Conservation (phyloP, 2,888 invertebrate genomes). For the Ellobium chinense region DNA sequence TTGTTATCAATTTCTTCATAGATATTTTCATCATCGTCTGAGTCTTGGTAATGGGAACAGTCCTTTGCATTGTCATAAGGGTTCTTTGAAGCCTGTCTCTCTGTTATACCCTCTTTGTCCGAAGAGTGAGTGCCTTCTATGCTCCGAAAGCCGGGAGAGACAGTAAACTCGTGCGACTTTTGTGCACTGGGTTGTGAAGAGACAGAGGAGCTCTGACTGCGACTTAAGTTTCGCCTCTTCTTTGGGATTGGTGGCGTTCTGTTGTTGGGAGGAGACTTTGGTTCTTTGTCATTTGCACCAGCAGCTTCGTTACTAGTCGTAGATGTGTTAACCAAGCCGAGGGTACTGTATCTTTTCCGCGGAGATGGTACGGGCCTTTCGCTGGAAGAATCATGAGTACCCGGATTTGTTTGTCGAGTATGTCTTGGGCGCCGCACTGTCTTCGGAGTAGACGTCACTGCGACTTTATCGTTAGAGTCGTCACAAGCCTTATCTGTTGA, state of each 20-base stretch:
- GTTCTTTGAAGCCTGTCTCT: background rate
- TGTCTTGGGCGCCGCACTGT: background rate
- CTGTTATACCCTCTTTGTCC: background rate
- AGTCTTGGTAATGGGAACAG: too few species aligned
- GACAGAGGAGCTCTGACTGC: constrained; percentile 1
- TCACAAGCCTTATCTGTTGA: background rate
- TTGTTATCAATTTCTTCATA: constrained; percentile 27
- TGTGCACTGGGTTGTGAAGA: background rate
- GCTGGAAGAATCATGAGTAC: too few species aligned
- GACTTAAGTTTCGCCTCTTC: background rate
- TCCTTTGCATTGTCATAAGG: too few species aligned
- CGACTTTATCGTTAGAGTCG: background rate
- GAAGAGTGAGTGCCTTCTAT: background rate
- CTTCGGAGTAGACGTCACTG: background rate
- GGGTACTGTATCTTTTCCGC: constrained; percentile 2
- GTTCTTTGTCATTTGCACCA: background rate
- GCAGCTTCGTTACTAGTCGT: too few species aligned
- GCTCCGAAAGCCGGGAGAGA: too few species aligned
- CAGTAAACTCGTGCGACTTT: background rate
- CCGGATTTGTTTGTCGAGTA: background rate
- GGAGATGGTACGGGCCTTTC: constrained; percentile 21
- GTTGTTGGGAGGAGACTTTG: background rate
- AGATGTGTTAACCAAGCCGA: background rate
- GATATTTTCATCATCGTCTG: constrained; percentile 1
- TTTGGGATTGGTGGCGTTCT: constrained; percentile 10